A percentile compares a stretch with the other conserved stretches of the same genome.
phyloP scores from a whole-genome alignment of 2,888 invertebrate genomes.

The Ichneumoninae sp. region DNA sequence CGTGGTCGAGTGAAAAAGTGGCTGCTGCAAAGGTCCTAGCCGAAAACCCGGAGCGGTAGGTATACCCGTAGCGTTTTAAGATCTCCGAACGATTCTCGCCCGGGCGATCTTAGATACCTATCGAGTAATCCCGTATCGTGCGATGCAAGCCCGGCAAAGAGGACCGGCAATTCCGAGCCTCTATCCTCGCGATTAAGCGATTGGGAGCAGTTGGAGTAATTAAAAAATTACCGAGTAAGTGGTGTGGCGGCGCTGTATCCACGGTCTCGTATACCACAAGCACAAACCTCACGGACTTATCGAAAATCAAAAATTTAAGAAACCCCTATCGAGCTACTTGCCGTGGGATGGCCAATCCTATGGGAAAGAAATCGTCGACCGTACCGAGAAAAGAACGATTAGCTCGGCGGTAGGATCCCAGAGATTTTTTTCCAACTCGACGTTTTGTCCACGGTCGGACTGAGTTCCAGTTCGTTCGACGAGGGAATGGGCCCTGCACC shows the following conservation, averaged over 20 bases:
- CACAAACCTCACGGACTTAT: constrained; percentile 44
- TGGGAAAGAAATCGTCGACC: constrained; percentile 57
- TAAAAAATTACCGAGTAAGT: constrained; percentile 66
- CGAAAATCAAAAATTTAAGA: constrained; percentile 57
- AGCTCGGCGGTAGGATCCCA: constrained; percentile 29
- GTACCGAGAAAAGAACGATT: constrained; percentile 41
- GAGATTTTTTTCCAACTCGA: constrained; percentile 26
- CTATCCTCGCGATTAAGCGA: constrained; percentile 31
- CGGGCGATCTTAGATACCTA: constrained; percentile 62
- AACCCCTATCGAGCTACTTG: constrained; percentile 37
- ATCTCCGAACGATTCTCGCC: constrained; percentile 60
- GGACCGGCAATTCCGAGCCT: constrained; percentile 28
- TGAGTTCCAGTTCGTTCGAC: not conserved
- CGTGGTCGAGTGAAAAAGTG: constrained; percentile 23
- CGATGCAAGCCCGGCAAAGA: constrained; percentile 50
- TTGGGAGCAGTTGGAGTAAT: constrained; percentile 62
- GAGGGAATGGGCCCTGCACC: constrained; percentile 39
- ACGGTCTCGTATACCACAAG: constrained; percentile 5
- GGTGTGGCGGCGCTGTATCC: constrained; percentile 20
- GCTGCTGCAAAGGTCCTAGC: constrained; percentile 27
- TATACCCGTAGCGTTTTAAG: constrained; percentile 55
- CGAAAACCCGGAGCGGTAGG: constrained; percentile 24
- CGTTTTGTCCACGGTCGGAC: not conserved
- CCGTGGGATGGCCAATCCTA: constrained; percentile 25
- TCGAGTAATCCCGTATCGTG: constrained; percentile 69